Evolutionary conservation across 2,888 invertebrate species (phyloP), one percentile per base, ranked within the genome.

Genomic region (Drosophila nigricruria): DNA sequence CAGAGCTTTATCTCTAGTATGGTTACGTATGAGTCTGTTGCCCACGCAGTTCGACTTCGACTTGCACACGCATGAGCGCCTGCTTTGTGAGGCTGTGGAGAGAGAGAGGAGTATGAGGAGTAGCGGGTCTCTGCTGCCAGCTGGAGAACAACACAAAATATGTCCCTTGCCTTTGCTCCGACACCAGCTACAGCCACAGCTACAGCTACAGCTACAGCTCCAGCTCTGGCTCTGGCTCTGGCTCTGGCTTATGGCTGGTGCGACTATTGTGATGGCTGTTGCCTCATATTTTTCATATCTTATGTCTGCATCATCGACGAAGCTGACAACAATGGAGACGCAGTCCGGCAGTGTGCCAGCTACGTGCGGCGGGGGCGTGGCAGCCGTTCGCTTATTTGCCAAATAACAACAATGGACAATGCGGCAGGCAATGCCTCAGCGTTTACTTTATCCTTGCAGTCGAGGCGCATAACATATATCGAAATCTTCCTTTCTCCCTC

Each of bases 201-300:
- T 25, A 9, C 27, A 10, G 1, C 45, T n/a, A 4, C 25, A 5
- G 9, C 25, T 45, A 8, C 43, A 1, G 6, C 23, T 3, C 5
- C 1, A 8, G 16, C 45, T 23, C 4, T 16, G 45, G 5, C 43
- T 45, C 3, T 12, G 23, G 16, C 45, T 59, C 14, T 38, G 50
- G 23, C 42, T 20, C 20, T 49, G 43, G 45, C 25, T n/a, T 47
- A n/a, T 10, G 36, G 42, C 57, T 43, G 38, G n/a, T 36, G 49
- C 57, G 72, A 79, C 80, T 77, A 79, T 86, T 88, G 83, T 88
- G 68, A 78, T 83, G 86, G 80, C 70, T 88, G 87, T 81, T 81
- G 89, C 84, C 72, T 84, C 83, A 86, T 84, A 87, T 87, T 86
- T 89, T 79, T 89, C 88, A 84, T 86, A 86, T 86, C 85, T 86